Evolutionary conservation across 2,113 vertebrate genomes (phyloP).

Genomic region (Camelus bactrianus): DNA sequence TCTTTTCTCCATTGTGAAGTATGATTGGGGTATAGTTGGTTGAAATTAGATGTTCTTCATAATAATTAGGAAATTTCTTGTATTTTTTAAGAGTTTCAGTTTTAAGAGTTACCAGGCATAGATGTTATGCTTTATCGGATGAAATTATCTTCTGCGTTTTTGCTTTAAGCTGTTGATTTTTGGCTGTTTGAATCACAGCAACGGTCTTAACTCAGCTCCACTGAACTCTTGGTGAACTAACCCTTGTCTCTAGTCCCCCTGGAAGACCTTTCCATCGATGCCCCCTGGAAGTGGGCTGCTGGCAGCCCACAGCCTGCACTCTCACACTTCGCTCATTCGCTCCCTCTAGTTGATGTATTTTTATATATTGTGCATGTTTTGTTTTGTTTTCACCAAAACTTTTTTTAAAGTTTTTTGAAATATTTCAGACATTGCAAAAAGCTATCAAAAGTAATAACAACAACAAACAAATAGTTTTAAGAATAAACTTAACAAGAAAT

Average conservation of each 20-base stretch:
- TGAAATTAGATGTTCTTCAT: not conserved
- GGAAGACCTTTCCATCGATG: not conserved
- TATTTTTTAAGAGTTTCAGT: constrained; percentile 19
- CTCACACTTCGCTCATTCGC: not conserved
- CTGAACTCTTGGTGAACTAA: not conserved
- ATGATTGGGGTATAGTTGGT: not conserved
- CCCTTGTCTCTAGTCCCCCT: not conserved
- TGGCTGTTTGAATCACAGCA: not conserved
- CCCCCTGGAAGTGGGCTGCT: not conserved
- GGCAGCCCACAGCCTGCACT: not conserved
- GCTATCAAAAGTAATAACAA: not conserved
- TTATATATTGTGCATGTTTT: not conserved
- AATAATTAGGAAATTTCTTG: not conserved
- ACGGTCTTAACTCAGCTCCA: not conserved
- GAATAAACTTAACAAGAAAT: not conserved
- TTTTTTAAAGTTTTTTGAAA: not conserved
- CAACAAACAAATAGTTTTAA: constrained; percentile 20
- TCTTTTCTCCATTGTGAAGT: not conserved
- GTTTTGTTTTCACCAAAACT: not conserved
- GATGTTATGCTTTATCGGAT: not conserved
- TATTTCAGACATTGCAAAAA: constrained; percentile 1
- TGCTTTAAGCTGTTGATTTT: not conserved
- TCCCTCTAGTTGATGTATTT: not conserved
- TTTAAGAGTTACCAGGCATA: not conserved
- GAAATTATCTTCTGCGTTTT: not conserved